Base-by-base conservation (phyloP, 2,888 invertebrate genomes). In the Lasioglossum malachurum region DNA sequence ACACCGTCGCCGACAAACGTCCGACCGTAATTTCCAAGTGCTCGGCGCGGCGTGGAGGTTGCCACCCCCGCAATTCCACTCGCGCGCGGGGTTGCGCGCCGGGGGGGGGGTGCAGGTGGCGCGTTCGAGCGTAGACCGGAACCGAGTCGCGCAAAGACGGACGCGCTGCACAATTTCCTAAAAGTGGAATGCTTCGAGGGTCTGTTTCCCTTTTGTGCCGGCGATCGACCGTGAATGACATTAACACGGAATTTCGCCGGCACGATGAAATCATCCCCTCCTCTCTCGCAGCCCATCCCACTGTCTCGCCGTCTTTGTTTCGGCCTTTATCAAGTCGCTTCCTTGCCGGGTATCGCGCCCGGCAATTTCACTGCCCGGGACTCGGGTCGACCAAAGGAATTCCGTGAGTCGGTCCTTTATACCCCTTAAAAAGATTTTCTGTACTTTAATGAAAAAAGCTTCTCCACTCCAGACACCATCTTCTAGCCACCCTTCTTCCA, bases 381-480 rank as follows among this genome's bases (percentile, higher is more conserved):
- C 86, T 78, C 76, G 79, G 69, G 81, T 80, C 86, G 81, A 71
- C 90, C 88, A 90, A 89, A 91, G 88, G 88, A 89, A 88, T 88
- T 82, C 84, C 83, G 84, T 73, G 19, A 75, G 78, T 84, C 84
- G 84, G 78, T 78, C 86, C 74, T 91, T 91, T 88, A 87, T 87
- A 90, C 88, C 87, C 87, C 86, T 86, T 89, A 87, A 91, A 91
- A 89, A 90, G 91, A 89, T 89, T 91, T 84, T 88, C 82, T 46
- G 78, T 81, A 83, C 80, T 91, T 89, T 91, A 91, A 90, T 91
- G 91, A 90, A 91, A 90, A 91, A 85, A 90, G 89, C 90, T 85
- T 88, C 83, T 86, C 84, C 76, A 78, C 88, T 89, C 84, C 80
- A 87, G 82, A 82, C 80, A 67, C 79, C 78, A 35, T 74, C 78